Evolutionary conservation across 1,140 invertebrate species (phyloP), one percentile per base, ranked within the genome.

Genomic region (Venustaconcha ellipsiformis): DNA sequence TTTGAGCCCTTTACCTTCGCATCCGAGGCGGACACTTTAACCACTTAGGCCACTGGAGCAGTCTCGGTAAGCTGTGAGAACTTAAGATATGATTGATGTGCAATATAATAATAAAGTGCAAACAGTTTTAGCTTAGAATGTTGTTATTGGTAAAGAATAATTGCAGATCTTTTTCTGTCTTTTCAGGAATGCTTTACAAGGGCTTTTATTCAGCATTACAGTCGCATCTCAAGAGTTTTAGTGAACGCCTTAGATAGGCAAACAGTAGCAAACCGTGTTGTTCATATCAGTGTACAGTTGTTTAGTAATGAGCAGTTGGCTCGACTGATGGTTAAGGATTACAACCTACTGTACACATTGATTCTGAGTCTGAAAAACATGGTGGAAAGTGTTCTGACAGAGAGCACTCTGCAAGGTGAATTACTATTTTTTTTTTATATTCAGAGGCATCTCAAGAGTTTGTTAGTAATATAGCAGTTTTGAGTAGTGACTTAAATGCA

Each of bases 171-270:
- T 60, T 67, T 55, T 72, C 76, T 78, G 71, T 30, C 88, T 90
- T 57, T 90, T 30, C 81, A 96, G 94, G 95, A 97, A 90, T 94
- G 95, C 76, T 94, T 99, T 81, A 98, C 96, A 0, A 92, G 95
- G 80, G 96, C 97, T 14, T 99, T 99, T 91, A 96, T 99, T 58
- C 92, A 97, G 85, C 97, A 99, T 90, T 99, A 99, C 89, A 96
- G 95, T 81, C 93, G 96, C 81, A 97, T 99, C 79, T 96, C 96
- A 18, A 94, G 95, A 81, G 96, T 98, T 90, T 91, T 99, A 60
- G 95, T 97, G 85, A 92, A 93, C 79, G 95, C 95, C 0, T 91
- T 91, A 18, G 96, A 97, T 56, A 75, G 88, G 20, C 63, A 79
- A 18, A 82, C 81, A 13, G 92, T 99, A 4, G 97, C 96, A 76